These are phyloP conservation scores for Tinea semifulvella DNA, from an alignment of 2,888 invertebrate species.

Conservation along the genomic window DNA sequence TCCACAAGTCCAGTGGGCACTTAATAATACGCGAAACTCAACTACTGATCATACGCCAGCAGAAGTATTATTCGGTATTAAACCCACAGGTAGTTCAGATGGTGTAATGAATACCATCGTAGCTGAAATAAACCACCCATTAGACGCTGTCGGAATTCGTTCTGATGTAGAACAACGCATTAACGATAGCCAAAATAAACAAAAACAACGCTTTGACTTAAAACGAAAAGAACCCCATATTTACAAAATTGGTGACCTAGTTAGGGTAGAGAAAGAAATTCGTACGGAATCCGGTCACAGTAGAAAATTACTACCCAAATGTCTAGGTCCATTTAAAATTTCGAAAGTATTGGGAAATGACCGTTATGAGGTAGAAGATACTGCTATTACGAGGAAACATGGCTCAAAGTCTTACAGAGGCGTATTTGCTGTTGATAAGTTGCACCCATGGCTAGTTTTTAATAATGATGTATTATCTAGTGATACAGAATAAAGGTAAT, in stretches of 20 bases:
- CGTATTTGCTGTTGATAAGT: slow-evolving; percentile 15
- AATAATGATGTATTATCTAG: too few species aligned
- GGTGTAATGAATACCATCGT: neutral
- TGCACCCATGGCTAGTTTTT: neutral
- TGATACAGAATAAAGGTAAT: too few species aligned
- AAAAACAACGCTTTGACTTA: neutral
- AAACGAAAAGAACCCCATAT: neutral
- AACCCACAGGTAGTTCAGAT: neutral
- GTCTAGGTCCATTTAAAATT: slow-evolving; percentile 15
- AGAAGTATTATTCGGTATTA: slow-evolving; percentile 15
- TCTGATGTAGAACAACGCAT: neutral
- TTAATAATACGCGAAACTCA: slow-evolving; percentile 16
- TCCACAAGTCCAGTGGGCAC: slow-evolving; percentile 15
- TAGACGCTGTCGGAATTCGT: neutral
- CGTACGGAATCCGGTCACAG: slow-evolving; percentile 13
- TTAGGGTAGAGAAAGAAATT: slow-evolving; percentile 14
- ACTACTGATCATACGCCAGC: slow-evolving; percentile 13
- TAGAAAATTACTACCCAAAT: slow-evolving; percentile 17
- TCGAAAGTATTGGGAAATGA: slow-evolving; percentile 15
- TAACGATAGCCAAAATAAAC: neutral
- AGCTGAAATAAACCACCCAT: neutral
- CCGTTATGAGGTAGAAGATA: slow-evolving; percentile 15
- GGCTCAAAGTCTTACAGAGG: slow-evolving; percentile 10
- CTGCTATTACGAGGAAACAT: slow-evolving; percentile 12
- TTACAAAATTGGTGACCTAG: slow-evolving; percentile 12